Evolutionary conservation across 2,888 invertebrate species (phyloP), one percentile per base, ranked within the genome.

Genomic region (Muscina levida): DNA sequence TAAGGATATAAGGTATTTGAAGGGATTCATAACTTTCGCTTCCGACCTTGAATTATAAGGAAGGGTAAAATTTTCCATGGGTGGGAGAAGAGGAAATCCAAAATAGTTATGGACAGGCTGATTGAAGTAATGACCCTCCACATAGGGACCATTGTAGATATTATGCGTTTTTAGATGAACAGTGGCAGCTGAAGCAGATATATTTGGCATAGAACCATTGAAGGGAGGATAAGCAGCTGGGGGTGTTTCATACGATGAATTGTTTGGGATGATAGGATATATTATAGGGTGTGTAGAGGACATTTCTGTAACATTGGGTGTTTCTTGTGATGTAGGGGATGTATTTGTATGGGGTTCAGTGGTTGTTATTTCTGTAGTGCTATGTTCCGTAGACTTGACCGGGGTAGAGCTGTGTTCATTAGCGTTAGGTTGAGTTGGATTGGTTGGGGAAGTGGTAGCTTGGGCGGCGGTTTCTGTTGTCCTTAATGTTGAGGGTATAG

Each of bases 81-180:
- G 15, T 42, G 77, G 66, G 42, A 71, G 75, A 17, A 65, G 13
- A 1, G 26, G 13, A 15, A 22, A 13, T 68, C 57, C 48, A 44
- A 37, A 74, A 48, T 67, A 67, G 59, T 81, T 77, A 44, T 81
- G 42, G 0, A 71, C 42, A 1, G 73, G 73, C 3, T 71, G 59
- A 15, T 74, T 10, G 1, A 53, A 66, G 11, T 22, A 59, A 26
- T 77, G 10, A 44, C 77, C 70, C 2, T 73, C 73, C 1, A 67
- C 51, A 67, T 77, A 77, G 5, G 73, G 51, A 24, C 51, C 77
- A 11, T 71, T 66, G 37, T 57, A 77, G 10, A 48, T 59, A 17
- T 77, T 77, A 31, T 77, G 3, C 31, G 4, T 5, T 31, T 31
- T 31, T 31, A 13, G 10, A 15, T n/a, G 6, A 6, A 56, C n/a